phyloP scores from a whole-genome alignment of 2,113 vertebrate species.

The Astatoreochromis straeleni region DNA sequence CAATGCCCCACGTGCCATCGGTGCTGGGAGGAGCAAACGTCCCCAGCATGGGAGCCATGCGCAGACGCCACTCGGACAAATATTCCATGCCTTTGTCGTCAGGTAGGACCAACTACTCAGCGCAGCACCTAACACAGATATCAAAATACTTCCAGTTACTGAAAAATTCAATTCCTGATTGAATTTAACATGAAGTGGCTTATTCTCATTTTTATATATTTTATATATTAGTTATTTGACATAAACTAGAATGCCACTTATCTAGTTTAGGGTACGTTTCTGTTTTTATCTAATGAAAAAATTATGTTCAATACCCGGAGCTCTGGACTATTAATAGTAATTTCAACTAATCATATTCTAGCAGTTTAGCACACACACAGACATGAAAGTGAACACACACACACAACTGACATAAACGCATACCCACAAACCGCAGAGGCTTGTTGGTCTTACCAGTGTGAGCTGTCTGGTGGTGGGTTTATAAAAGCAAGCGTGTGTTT shows the following conservation, averaged over 20 bases:
- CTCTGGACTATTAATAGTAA: neutral
- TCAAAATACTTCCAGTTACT: neutral
- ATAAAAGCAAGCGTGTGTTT: conserved; percentile 46
- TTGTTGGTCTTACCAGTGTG: conserved; percentile 24
- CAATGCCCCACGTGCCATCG: conserved; percentile 97
- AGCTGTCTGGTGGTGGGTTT: conserved; percentile 35
- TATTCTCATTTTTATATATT: neutral
- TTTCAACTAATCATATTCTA: neutral
- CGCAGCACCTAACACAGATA: neutral
- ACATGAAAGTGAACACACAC: neutral
- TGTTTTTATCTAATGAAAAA: neutral
- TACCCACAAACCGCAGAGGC: neutral
- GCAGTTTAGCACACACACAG: neutral
- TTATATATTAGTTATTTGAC: neutral
- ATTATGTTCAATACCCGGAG: neutral
- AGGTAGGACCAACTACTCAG: conserved; percentile 80
- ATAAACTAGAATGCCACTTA: neutral
- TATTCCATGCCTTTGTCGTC: conserved; percentile 98
- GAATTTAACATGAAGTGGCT: neutral
- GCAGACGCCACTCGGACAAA: conserved; percentile 98
- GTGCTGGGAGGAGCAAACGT: conserved; percentile 95
- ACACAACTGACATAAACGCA: neutral
- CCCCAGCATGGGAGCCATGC: conserved; percentile 97
- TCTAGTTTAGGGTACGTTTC: neutral
- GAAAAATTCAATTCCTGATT: neutral